A percentile compares a stretch with the other conserved stretches of the same genome.
Evolutionary conservation across 2,888 invertebrate genomes (phyloP).

Genomic region (Netelia melanura): DNA sequence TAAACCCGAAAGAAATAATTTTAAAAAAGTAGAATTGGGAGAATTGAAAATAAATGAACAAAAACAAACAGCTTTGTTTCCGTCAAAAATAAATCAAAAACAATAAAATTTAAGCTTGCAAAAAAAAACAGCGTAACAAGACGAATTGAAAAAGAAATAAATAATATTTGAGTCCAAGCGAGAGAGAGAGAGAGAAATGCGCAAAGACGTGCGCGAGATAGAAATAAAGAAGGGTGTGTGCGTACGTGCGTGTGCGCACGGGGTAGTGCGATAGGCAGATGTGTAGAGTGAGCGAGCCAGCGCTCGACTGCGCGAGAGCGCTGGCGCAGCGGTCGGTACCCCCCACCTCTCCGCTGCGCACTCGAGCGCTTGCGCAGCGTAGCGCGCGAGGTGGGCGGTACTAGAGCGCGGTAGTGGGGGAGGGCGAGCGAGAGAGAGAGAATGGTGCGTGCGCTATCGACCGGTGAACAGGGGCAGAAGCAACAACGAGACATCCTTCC

Average conservation of each 20-base stretch:
- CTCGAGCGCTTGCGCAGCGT: too few relatives aligned
- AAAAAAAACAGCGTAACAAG: background rate
- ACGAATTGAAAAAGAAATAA: background rate
- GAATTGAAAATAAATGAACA: too few relatives aligned
- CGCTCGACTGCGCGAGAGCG: constrained; percentile 1
- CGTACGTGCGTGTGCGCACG: constrained; percentile 12
- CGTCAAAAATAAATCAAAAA: too few relatives aligned
- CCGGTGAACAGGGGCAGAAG: constrained; percentile 51
- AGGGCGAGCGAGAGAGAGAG: constrained; percentile 15
- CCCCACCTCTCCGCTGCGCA: too few relatives aligned
- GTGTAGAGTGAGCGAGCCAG: too few relatives aligned
- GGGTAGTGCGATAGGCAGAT: constrained; percentile 37
- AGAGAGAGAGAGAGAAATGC: constrained; percentile 2
- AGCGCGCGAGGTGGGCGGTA: background rate
- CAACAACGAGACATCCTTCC: constrained; percentile 58
- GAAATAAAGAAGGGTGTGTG: background rate
- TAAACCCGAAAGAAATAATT: too few relatives aligned
- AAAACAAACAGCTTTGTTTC: too few relatives aligned
- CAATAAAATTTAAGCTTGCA: background rate
- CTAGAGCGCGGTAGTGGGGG: background rate
- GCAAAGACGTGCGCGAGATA: constrained; percentile 19
- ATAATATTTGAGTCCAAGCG: background rate
- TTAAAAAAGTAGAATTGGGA: too few relatives aligned
- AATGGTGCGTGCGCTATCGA: constrained; percentile 66
- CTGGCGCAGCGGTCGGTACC: background rate